Conservation (phyloP, 2,797 vertebrate genomes). For the Meriones psammophilus region DNA sequence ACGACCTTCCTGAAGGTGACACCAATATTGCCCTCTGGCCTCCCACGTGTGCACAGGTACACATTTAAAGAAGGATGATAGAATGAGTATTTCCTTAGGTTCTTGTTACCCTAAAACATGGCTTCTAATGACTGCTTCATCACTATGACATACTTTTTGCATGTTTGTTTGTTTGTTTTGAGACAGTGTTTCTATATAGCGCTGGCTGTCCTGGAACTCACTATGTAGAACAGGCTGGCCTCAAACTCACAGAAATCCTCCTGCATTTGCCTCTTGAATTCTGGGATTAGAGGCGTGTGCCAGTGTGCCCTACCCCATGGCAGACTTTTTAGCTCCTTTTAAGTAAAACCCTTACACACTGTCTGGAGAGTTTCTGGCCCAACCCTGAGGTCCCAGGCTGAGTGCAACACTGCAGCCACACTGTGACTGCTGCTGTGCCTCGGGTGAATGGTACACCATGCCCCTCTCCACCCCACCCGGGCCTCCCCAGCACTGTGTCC, state of each 20-base stretch:
- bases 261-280: not conserved
- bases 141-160: not conserved
- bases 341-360: not conserved
- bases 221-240: not conserved
- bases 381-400: constrained; percentile 2
- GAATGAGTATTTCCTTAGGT: not conserved
- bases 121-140: constrained; percentile 33
- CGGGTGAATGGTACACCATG: not conserved
- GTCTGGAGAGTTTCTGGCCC: not conserved
- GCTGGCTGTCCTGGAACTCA: not conserved
- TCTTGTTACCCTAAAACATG: constrained; percentile 3
- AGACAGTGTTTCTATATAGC: too few species aligned
- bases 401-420: not conserved
- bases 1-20: not conserved
- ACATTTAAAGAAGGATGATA: not conserved
- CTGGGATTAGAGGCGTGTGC: not conserved
- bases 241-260: not conserved
- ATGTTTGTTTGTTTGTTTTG: not conserved
- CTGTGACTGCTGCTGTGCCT: not conserved
- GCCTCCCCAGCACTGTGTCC: not conserved
- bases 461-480: not conserved
- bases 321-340: not conserved
- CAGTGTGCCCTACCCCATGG: not conserved
- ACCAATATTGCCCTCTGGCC: not conserved
- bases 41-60: not conserved